Percentiles rank a stretch among this genome's conserved stretches.
phyloP scores from a whole-genome alignment of 2,888 invertebrate genomes.

The Coelinius sp. region DNA sequence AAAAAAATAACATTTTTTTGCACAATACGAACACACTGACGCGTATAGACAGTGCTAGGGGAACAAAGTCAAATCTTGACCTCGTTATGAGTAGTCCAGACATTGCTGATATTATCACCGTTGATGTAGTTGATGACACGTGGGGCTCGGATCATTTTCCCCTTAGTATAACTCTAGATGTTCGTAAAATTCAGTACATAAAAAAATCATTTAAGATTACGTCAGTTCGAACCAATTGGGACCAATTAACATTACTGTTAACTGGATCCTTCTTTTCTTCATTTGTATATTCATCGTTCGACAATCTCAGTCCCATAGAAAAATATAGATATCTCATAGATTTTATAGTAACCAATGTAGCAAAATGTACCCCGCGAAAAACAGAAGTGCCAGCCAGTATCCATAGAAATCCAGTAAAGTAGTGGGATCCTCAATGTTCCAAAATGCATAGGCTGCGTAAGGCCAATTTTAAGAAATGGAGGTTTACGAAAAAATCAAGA shows the following conservation, averaged over 20 bases:
- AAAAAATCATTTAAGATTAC: conserved; percentile 39
- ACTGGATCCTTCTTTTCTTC: too few relatives aligned
- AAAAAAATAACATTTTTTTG: too few relatives aligned
- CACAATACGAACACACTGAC: background rate
- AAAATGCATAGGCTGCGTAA: conserved; percentile 36
- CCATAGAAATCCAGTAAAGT: conserved; percentile 39
- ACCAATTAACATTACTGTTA: too few relatives aligned
- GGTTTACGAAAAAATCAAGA: conserved; percentile 3
- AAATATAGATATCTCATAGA: background rate
- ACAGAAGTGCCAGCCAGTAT: background rate
- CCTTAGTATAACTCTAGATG: conserved; percentile 18
- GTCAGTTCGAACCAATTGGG: conserved; percentile 35
- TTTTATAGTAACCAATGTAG: background rate
- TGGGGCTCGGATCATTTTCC: conserved; percentile 41
- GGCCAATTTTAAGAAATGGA: conserved; percentile 43
- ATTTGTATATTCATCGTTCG: too few relatives aligned
- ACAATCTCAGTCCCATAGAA: background rate
- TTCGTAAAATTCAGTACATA: conserved; percentile 26
- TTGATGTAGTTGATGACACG: conserved; percentile 25
- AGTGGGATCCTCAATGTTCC: conserved; percentile 45
- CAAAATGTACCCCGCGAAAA: conserved; percentile 16
- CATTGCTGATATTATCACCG: conserved; percentile 22
- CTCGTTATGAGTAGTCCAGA: conserved; percentile 31
- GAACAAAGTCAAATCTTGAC: conserved; percentile 34
- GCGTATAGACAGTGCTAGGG: conserved; percentile 1